Percentiles rank a stretch among this genome's conserved stretches.
Conservation (phyloP, 2,888 invertebrate species). For the Cylindroiulus punctatus region DNA sequence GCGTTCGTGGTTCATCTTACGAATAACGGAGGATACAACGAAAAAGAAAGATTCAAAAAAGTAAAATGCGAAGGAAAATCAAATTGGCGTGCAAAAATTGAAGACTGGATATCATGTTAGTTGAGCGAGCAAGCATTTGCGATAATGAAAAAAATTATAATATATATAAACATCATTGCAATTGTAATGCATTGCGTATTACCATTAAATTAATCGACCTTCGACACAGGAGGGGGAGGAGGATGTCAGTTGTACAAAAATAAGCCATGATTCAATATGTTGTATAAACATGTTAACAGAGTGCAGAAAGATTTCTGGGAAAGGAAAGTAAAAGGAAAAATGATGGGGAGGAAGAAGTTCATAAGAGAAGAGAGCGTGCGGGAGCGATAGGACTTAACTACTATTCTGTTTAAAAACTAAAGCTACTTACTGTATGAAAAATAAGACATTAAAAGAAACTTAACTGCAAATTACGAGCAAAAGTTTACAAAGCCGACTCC, state of each 20-base stretch:
- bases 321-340: slow-evolving; percentile 26
- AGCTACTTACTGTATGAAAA: slow-evolving; percentile 53
- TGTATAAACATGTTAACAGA: slow-evolving; percentile 52
- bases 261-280: slow-evolving; percentile 44
- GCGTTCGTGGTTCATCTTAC: slow-evolving; percentile 11
- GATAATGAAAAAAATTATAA: slow-evolving; percentile 26
- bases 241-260: slow-evolving; percentile 43
- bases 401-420: slow-evolving; percentile 7
- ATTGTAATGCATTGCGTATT: slow-evolving; percentile 22
- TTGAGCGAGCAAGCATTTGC: slow-evolving; percentile 45
- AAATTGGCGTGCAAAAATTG: slow-evolving; percentile 6
- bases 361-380: slow-evolving; percentile 35
- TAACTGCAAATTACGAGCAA: background rate
- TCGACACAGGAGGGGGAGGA: background rate
- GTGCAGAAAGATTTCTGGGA: slow-evolving; percentile 20
- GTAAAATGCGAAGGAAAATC: slow-evolving; percentile 6
- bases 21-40: slow-evolving; percentile 34
- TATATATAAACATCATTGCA: slow-evolving; percentile 41
- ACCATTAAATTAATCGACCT: slow-evolving; percentile 40
- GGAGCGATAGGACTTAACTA: slow-evolving; percentile 49
- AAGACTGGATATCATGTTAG: slow-evolving; percentile 5
- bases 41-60: slow-evolving; percentile 4
- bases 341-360: background rate
- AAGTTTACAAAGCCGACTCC: background rate
- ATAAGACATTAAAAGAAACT: slow-evolving; percentile 49